phyloP scores from a whole-genome alignment of 2,888 invertebrate genomes.

The Molorchus minor region DNA sequence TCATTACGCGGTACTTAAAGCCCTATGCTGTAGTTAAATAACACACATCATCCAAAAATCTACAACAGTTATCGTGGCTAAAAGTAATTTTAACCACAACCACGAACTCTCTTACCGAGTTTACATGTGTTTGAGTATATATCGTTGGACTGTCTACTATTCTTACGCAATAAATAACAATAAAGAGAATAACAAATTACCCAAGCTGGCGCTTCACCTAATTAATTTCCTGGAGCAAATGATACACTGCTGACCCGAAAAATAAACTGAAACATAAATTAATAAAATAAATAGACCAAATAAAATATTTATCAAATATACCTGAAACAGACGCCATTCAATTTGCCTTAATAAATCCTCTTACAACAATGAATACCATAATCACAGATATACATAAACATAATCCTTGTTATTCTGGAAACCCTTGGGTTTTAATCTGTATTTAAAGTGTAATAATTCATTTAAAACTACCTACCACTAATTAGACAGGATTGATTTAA shows the following conservation, averaged over 20 bases:
- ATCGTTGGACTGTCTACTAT: too few relatives aligned
- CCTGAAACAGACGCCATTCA: constrained; percentile 8
- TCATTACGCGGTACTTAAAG: too few relatives aligned
- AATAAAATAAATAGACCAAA: background rate
- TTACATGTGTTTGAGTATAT: too few relatives aligned
- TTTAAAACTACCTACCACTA: constrained; percentile 33
- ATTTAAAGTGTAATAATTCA: constrained; percentile 36
- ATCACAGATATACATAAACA: constrained; percentile 25
- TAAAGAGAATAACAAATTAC: too few relatives aligned
- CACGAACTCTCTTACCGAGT: too few relatives aligned
- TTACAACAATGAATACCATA: constrained; percentile 25
- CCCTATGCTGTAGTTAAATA: too few relatives aligned
- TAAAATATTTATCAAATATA: background rate
- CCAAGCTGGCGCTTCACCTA: too few relatives aligned
- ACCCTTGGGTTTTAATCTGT: constrained; percentile 32
- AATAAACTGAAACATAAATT: background rate
- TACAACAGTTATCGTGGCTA: too few relatives aligned
- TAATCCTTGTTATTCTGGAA: constrained; percentile 33
- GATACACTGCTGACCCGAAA: background rate
- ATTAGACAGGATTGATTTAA: constrained; percentile 34
- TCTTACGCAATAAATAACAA: too few relatives aligned
- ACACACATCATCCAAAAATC: too few relatives aligned
- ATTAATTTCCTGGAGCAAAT: background rate
- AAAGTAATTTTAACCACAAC: too few relatives aligned
- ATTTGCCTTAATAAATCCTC: constrained; percentile 18